phyloP scores from a whole-genome alignment of 2,888 invertebrate genomes.

The Sarcophaga rosellei region DNA sequence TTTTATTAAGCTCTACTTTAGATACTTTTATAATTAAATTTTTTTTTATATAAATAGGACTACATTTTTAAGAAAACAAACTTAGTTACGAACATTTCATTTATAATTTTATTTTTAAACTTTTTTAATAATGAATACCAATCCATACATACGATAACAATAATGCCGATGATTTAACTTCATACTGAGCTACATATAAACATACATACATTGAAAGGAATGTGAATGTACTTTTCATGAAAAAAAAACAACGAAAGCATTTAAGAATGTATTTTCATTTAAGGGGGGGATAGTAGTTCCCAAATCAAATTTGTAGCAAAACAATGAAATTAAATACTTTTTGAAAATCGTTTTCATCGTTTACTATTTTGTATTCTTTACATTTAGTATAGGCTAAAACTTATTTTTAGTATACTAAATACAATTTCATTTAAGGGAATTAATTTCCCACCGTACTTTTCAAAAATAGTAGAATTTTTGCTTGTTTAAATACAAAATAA shows the following conservation, averaged over 20 bases:
- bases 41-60: not conserved
- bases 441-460: too few relatives aligned
- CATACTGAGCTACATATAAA: not conserved
- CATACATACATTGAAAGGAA: conserved; percentile 61
- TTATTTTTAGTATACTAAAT: too few relatives aligned
- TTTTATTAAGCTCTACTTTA: conserved; percentile 49
- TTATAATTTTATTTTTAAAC: conserved; percentile 28
- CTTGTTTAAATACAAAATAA: not conserved
- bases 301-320: too few relatives aligned
- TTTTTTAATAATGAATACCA: conserved; percentile 1
- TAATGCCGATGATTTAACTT: not conserved
- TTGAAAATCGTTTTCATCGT: too few relatives aligned
- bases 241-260: too few relatives aligned
- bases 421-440: too few relatives aligned
- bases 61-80: not conserved
- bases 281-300: not conserved
- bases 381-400: too few relatives aligned
- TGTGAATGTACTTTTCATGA: conserved; percentile 15
- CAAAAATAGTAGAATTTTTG: too few relatives aligned
- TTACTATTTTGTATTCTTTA: too few relatives aligned
- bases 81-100: conserved; percentile 35
- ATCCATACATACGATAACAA: conserved; percentile 17
- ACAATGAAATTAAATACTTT: too few relatives aligned
- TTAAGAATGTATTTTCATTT: not conserved
- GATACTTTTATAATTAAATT: conserved; percentile 35